A percentile compares a stretch with the other conserved stretches of the same genome.
phyloP scores from a whole-genome alignment of 2,113 vertebrate genomes.

The Chelonoidis abingdonii region DNA sequence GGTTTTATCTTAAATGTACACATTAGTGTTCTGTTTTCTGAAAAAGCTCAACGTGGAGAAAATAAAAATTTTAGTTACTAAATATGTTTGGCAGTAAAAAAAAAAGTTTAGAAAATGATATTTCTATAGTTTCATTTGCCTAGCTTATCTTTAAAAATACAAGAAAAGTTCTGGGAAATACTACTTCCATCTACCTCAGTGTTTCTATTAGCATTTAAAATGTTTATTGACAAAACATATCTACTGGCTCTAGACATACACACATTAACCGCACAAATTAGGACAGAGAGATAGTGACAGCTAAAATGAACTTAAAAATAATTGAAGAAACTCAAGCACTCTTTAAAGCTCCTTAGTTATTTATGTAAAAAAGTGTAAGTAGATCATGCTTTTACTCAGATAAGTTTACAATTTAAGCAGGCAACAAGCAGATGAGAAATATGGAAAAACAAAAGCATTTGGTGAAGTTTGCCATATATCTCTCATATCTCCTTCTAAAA shows the following conservation, averaged over 20 bases:
- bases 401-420: not conserved
- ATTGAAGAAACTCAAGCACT: not conserved
- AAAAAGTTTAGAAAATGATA: not conserved
- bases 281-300: not conserved
- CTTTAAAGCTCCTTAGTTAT: not conserved
- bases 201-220: not conserved
- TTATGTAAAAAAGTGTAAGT: not conserved
- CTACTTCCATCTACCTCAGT: not conserved
- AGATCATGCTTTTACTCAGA: not conserved
- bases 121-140: not conserved
- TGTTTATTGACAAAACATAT: rapidly evolving
- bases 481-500: not conserved
- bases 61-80: not conserved
- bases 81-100: not conserved
- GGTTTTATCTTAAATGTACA: not conserved
- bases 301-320: not conserved
- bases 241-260: not conserved
- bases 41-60: not conserved
- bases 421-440: not conserved
- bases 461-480: not conserved
- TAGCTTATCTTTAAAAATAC: not conserved
- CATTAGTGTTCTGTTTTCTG: not conserved
- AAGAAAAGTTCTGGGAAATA: not conserved
- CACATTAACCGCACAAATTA: not conserved
- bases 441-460: not conserved